phyloP scores from a whole-genome alignment of 2,888 invertebrate genomes.

The Volucella bombylans region DNA sequence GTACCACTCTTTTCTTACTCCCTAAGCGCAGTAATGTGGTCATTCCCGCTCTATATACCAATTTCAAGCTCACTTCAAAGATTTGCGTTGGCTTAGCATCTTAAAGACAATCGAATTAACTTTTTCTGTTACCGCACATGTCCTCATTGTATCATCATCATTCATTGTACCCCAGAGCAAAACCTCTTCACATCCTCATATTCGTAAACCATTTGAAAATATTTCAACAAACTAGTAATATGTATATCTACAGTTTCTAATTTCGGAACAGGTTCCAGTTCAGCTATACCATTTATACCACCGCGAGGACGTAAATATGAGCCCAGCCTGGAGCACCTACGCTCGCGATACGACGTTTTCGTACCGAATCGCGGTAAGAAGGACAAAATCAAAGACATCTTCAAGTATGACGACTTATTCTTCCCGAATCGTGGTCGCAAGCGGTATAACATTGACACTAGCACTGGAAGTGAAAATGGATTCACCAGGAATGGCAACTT shows the following conservation, averaged over 20 bases:
- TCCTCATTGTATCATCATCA: too few relatives aligned
- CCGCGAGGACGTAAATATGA: constrained; percentile 81
- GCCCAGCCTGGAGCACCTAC: constrained; percentile 77
- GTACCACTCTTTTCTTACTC: too few relatives aligned
- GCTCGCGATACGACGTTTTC: constrained; percentile 80
- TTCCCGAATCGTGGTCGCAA: constrained; percentile 82
- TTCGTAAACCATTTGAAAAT: background rate
- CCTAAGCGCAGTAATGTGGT: too few relatives aligned
- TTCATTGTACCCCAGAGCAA: background rate
- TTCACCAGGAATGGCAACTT: background rate
- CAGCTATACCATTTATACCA: constrained; percentile 80
- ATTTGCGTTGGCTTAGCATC: too few relatives aligned
- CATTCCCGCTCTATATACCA: too few relatives aligned
- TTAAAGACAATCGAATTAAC: too few relatives aligned
- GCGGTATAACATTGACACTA: constrained; percentile 19
- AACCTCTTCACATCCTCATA: background rate
- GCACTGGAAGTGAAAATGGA: background rate
- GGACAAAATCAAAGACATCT: constrained; percentile 81
- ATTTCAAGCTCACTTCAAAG: too few relatives aligned
- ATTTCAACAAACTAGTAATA: background rate
- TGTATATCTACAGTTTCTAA: background rate
- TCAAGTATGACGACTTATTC: constrained; percentile 82
- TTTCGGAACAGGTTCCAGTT: constrained; percentile 18
- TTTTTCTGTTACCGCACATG: too few relatives aligned
- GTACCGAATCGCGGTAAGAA: constrained; percentile 82